These are phyloP conservation scores for Julus scandinavius DNA, from an alignment of 2,888 invertebrate genomes.

Conservation along the genomic window DNA sequence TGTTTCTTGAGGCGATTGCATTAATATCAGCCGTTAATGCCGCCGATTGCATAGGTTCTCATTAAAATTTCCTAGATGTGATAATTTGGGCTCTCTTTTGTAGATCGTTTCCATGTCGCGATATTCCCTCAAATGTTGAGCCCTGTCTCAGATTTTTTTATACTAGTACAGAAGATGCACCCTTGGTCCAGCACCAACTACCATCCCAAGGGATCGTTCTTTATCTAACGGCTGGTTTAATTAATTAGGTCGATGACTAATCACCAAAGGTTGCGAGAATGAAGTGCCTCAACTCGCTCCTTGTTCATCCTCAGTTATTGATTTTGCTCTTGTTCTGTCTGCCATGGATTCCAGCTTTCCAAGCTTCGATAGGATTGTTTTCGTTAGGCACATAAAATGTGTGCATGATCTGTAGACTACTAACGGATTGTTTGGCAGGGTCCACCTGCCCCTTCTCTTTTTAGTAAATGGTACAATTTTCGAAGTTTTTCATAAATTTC, in stretches of 20 bases:
- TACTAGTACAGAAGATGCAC: not conserved
- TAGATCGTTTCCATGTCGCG: constrained; percentile 1
- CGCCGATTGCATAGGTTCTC: not conserved
- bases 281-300: constrained; percentile 34
- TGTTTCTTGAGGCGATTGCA: not conserved
- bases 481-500: not conserved
- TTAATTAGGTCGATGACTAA: not conserved
- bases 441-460: not conserved
- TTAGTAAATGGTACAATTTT: not conserved
- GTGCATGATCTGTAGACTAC: constrained; percentile 29
- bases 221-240: not conserved
- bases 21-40: not conserved
- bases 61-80: not conserved
- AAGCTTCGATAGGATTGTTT: not conserved
- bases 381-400: not conserved
- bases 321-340: constrained; percentile 39
- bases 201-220: not conserved
- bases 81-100: not conserved
- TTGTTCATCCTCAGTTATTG: constrained; percentile 30
- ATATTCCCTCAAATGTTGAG: not conserved
- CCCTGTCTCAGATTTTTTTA: not conserved
- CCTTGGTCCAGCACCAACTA: not conserved
- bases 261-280: constrained; percentile 6
- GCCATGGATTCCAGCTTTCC: not conserved
- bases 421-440: not conserved